Percentiles rank a stretch among this genome's conserved stretches.
phyloP scores from a whole-genome alignment of 2,888 invertebrate species.

The Pandemis corylana region DNA sequence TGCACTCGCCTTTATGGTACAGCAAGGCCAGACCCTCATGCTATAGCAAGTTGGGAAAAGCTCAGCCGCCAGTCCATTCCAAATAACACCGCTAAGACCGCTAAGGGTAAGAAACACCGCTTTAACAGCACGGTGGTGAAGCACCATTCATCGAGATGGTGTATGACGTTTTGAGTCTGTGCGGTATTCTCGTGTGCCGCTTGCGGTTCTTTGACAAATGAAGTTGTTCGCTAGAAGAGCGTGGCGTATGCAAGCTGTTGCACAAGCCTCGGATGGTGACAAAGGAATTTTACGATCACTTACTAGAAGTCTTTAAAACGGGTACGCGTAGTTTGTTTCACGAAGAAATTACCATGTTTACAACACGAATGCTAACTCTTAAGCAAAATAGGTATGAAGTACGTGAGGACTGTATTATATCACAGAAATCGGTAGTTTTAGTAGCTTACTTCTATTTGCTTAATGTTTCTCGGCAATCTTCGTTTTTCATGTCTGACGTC shows the following conservation, averaged over 20 bases:
- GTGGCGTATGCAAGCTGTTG: slow-evolving; percentile 49
- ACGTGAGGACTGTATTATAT: neutral
- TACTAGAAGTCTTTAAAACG: slow-evolving; percentile 2
- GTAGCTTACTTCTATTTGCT: too few relatives aligned
- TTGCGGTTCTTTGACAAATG: slow-evolving; percentile 80
- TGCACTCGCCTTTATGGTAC: too few relatives aligned
- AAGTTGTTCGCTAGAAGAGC: slow-evolving; percentile 64
- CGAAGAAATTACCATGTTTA: neutral
- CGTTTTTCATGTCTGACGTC: too few relatives aligned
- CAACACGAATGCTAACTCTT: slow-evolving; percentile 1
- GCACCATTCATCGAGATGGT: too few relatives aligned
- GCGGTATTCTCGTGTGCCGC: neutral
- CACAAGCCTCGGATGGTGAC: neutral
- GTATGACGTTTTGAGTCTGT: neutral
- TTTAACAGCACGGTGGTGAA: too few relatives aligned
- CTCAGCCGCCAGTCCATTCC: too few relatives aligned
- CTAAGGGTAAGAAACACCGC: too few relatives aligned
- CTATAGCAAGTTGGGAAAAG: too few relatives aligned
- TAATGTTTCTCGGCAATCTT: too few relatives aligned
- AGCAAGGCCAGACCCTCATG: too few relatives aligned
- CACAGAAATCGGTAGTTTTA: neutral
- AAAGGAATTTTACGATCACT: slow-evolving; percentile 12
- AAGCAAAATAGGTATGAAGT: neutral
- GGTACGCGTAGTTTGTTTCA: neutral
- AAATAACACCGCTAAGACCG: too few relatives aligned